Evolutionary conservation across 2,113 vertebrate genomes (phyloP).

Genomic region (Hippocampus guttulatus): DNA sequence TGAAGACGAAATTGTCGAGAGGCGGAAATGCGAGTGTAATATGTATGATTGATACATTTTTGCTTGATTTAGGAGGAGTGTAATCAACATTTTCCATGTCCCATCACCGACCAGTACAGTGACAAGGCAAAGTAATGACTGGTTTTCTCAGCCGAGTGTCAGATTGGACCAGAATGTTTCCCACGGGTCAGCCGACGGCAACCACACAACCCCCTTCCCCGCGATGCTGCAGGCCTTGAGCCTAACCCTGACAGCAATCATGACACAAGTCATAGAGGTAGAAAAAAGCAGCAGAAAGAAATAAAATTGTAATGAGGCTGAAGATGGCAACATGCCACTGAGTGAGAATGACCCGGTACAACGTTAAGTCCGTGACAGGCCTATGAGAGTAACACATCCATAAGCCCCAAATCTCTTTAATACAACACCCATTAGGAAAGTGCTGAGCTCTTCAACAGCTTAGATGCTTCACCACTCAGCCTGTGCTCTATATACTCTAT

Average conservation of each 20-base stretch:
- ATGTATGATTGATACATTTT: background rate
- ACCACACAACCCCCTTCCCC: background rate
- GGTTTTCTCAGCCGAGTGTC: no score
- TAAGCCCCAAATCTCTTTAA: constrained; percentile 72
- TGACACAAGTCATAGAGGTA: background rate
- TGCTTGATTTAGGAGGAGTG: no score
- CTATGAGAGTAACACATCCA: constrained; percentile 49
- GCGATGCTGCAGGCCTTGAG: background rate
- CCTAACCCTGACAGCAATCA: background rate
- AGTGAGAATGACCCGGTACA: constrained; percentile 47
- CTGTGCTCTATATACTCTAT: constrained; percentile 32
- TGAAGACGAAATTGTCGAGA: background rate
- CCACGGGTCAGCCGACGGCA: background rate
- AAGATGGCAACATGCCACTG: constrained; percentile 7
- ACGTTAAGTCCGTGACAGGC: constrained; percentile 58
- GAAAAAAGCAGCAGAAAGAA: background rate
- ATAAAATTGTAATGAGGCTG: constrained; percentile 8
- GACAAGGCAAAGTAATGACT: no score
- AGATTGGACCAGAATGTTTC: background rate
- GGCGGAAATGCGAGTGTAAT: background rate
- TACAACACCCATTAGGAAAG: constrained; percentile 68
- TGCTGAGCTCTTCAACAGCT: constrained; percentile 68
- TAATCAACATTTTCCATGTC: no score
- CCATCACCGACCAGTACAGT: no score
- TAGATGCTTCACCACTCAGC: constrained; percentile 42